Percentiles rank a stretch among this genome's conserved stretches.
phyloP scores from a whole-genome alignment of 1,140 invertebrate genomes.

The Drosophila ficusphila region DNA sequence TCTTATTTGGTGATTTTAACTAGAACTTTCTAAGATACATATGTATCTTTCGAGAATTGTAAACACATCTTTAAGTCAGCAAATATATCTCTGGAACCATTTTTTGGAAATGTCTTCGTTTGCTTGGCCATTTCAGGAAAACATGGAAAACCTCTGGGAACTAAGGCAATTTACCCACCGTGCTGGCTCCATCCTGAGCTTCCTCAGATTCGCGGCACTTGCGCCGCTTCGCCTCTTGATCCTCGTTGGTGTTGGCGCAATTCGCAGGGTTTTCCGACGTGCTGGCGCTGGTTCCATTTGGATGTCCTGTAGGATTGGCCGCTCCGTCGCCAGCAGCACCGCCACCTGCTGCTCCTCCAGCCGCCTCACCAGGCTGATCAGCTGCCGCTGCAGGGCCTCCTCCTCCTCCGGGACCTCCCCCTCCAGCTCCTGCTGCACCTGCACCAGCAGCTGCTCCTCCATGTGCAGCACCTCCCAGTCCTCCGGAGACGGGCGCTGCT shows the following conservation, averaged over 20 bases:
- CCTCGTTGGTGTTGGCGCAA: slow-evolving; percentile 30
- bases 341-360: slow-evolving; percentile 22
- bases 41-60: too few species aligned
- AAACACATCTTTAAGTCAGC: too few species aligned
- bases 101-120: too few species aligned
- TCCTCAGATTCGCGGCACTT: slow-evolving; percentile 68
- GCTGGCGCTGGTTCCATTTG: slow-evolving; percentile 7
- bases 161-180: slow-evolving; percentile 49
- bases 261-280: slow-evolving; percentile 25
- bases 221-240: slow-evolving; percentile 69
- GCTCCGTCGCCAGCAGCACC: slow-evolving; percentile 8
- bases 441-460: slow-evolving; percentile 24
- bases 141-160: too few species aligned
- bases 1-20: too few species aligned
- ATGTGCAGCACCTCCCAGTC: slow-evolving; percentile 10
- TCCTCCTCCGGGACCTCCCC: slow-evolving; percentile 6
- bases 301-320: background rate
- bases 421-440: slow-evolving; percentile 21
- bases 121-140: too few species aligned
- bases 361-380: slow-evolving; percentile 5
- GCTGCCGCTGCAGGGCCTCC: slow-evolving; percentile 8
- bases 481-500: slow-evolving; percentile 26
- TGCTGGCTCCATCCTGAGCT: slow-evolving; percentile 64
- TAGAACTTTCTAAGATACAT: too few species aligned
- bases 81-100: too few species aligned